phyloP scores from a whole-genome alignment of 2,888 invertebrate species.

The Archips xylosteana region DNA sequence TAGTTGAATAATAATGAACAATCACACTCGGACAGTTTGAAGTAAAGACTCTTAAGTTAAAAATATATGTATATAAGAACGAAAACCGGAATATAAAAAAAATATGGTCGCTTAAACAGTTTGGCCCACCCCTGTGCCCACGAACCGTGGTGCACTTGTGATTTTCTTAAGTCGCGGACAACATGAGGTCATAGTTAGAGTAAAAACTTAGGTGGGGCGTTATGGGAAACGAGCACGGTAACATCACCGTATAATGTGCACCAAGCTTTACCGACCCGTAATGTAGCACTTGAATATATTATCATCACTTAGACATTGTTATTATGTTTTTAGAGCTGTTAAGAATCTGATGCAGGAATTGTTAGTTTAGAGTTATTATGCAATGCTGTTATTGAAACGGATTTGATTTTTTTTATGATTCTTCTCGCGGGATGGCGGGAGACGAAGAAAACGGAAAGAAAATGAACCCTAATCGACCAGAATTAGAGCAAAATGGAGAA shows the following conservation, averaged over 20 bases:
- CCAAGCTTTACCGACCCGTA: constrained; percentile 75
- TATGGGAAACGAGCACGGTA: constrained; percentile 85
- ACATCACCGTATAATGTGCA: constrained; percentile 73
- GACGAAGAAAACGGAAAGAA: not conserved
- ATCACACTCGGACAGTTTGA: too few relatives aligned
- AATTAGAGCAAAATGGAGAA: too few relatives aligned
- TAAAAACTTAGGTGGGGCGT: constrained; percentile 84
- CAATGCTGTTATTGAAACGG: not conserved
- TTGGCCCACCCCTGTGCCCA: constrained; percentile 66
- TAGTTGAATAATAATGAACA: too few relatives aligned
- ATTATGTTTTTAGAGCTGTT: constrained; percentile 51
- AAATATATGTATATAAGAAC: too few relatives aligned
- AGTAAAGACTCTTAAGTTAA: not conserved
- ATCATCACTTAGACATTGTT: constrained; percentile 61
- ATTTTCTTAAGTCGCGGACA: constrained; percentile 84
- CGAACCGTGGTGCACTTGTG: constrained; percentile 70
- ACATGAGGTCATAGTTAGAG: constrained; percentile 85
- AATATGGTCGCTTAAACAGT: not conserved
- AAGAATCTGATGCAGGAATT: constrained; percentile 1
- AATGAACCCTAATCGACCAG: not conserved
- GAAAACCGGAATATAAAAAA: not conserved
- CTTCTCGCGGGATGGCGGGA: not conserved
- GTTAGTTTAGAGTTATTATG: not conserved
- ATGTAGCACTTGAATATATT: constrained; percentile 69
- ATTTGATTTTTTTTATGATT: not conserved